Conservation (phyloP, 2,797 vertebrate species). For the Sebastolobus alascanus region DNA sequence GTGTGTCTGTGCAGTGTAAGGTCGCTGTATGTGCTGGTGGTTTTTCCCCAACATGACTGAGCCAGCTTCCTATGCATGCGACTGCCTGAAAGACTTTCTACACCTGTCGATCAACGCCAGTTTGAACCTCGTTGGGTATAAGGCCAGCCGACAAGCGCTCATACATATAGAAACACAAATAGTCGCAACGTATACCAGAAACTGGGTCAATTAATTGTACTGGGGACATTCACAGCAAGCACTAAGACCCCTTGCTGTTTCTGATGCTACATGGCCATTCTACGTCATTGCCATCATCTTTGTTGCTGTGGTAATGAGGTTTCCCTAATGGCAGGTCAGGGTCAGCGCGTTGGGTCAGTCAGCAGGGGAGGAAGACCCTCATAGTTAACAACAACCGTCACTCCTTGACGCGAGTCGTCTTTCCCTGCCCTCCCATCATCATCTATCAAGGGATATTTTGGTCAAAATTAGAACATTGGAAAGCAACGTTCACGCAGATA, state of each 20-base stretch:
- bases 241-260: conserved; percentile 53
- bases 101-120: conserved; percentile 17
- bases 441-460: conserved; percentile 3
- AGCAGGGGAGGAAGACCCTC: conserved; percentile 60
- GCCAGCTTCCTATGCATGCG: not conserved
- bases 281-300: conserved; percentile 61
- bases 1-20: conserved; percentile 13
- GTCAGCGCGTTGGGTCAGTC: conserved; percentile 62
- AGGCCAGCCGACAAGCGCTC: conserved; percentile 24
- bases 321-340: conserved; percentile 57
- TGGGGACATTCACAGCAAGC: conserved; percentile 53
- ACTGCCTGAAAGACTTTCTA: conserved; percentile 26
- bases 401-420: conserved; percentile 24
- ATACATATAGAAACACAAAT: conserved; percentile 5
- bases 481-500: not conserved
- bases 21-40: not conserved
- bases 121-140: not conserved
- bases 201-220: conserved; percentile 64
- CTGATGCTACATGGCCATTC: conserved; percentile 51
- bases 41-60: conserved; percentile 12
- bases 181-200: conserved; percentile 32
- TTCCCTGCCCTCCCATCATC: conserved; percentile 26
- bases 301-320: conserved; percentile 59
- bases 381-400: conserved; percentile 47
- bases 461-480: conserved; percentile 8